Evolutionary conservation across 2,113 vertebrate genomes (phyloP), one percentile per base, ranked within the genome.

Genomic region (Gallinago media): DNA sequence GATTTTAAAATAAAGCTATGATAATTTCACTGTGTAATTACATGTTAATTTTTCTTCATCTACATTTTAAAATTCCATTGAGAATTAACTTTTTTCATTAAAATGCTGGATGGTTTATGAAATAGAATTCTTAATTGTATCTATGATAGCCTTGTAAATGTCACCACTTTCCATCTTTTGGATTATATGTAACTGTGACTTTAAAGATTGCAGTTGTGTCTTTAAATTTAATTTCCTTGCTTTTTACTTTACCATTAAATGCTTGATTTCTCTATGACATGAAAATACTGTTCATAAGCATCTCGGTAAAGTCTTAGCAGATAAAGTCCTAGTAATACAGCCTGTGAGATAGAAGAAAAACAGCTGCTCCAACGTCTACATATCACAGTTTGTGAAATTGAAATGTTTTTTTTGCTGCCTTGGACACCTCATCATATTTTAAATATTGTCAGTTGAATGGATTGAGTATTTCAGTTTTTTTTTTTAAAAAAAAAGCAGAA

Each of bases 41-140:
- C 79, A 96, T 96, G 96, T 92, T 96, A 96, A 96, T 95, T 96
- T 96, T 93, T 94, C 95, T 94, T 92, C 92, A 96, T 97, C 95
- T 96, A 92, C 96, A 94, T 96, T 95, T 96, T 95, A 94, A 91
- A 96, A 96, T 93, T 95, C 92, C 76, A 94, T 92, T 93, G 96
- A 94, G 96, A 96, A 80, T 96, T 95, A 94, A 94, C 90, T 95
- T 94, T 95, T 97, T 96, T 92, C 94, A 96, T 96, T 94, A 95
- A 95, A 96, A 94, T 95, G 96, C 90, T 90, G 47, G 63, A 92
- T 97, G 82, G 68, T 95, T 96, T 96, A 87, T 95, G 88, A 91
- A 94, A 96, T 94, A 94, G 85, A 95, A 80, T 97, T 92, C 81
- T 88, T 94, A 95, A 95, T 90, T 94, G 85, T 96, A 92, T 92